Evolutionary conservation across 2,797 vertebrate species (phyloP), one percentile per base, ranked within the genome.

Genomic region (Acanthurus tractus): DNA sequence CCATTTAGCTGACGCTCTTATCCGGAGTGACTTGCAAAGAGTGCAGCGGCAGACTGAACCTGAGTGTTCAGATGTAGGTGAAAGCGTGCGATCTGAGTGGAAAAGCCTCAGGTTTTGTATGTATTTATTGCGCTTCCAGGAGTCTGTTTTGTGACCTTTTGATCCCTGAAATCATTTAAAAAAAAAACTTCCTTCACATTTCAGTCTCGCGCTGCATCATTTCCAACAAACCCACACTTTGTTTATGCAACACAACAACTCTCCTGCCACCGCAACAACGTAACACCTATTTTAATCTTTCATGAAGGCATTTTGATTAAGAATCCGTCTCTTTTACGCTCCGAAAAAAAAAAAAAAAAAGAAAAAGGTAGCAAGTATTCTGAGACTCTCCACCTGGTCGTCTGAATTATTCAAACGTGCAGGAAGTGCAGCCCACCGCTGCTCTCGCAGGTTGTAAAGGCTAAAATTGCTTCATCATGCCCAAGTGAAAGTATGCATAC

Each of bases 391-490:
- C 96, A 97, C 97, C 97, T 97, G 96, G 96, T 93, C 88, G 94
- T 91, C 93, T 98, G 94, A 97, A 97, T 97, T 95, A 97, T 97
- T 97, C 96, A 97, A 92, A 92, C 90, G 9, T 88, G 91, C 96
- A 96, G 96, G 96, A 97, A 97, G 96, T 89, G 95, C 94, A 94
- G 94, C 75, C 65, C 80, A 57, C 54, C 76, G 48, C 79, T 23
- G 72, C 95, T 71, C 93, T 94, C 92, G 92, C 95, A 95, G 96
- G 92, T 96, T 96, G 95, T 96, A 96, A 96, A 96, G 96, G 96
- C 96, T 96, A 96, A 96, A 97, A 97, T 97, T 97, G 96, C 97
- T 98, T 97, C 96, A 97, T 98, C 96, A 96, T 96, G 96, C 96
- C 96, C 95, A 95, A 95, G 95, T 95, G 95, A 96, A 97, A 96